Base-by-base conservation (phyloP, 2,113 vertebrate genomes). In the Cromileptes altivelis region DNA sequence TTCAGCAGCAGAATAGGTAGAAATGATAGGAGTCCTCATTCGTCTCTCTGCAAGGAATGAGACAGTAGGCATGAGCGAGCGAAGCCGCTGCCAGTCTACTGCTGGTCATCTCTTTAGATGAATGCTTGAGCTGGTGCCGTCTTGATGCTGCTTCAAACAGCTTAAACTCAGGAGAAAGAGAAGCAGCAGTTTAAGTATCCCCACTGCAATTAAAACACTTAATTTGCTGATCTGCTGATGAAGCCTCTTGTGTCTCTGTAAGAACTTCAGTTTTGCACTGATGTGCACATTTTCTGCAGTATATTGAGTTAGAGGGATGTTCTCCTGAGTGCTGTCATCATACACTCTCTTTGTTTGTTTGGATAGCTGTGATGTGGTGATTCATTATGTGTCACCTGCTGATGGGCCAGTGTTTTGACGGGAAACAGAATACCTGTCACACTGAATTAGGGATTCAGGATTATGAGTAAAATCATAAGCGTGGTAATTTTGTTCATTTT, bases 271-370 rank as follows among this genome's bases (percentile, higher is more conserved):
- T 81, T 78, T 81, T 62, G 27, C 40, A 30, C 4, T 50, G 40
- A 52, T 72, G 61, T 37, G 67, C 67, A 81, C 13, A 71, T 81
- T 62, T 72, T 55, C 67, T 63, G n/a, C n/a, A 42, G 55, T 33
- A 10, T 69, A 27, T 37, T 33, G 25, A 53, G 25, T 61, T 80
- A 1, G 63, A 57, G 42, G 33, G 27, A 57, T 21, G 21, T 33
- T 45, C 42, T 45, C 2, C 50, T 56, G 27, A 62, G 47, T 53
- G 17, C 57, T 40, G n/a, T 61, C 21, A 58, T 53, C 17, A 27
- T 15, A 33, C 30, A 8, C 30, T 57, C 10, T 49, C 18, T 70
- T 50, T 49, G 13, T 75, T 58, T 75, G 15, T 53, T 60, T 21
- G 7, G 57, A 55, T 6, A 11, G 37, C 47, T 25, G 30, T 49